Evolutionary conservation across 2,113 vertebrate genomes (phyloP).

Genomic region (Callocephalon fimbriatum): DNA sequence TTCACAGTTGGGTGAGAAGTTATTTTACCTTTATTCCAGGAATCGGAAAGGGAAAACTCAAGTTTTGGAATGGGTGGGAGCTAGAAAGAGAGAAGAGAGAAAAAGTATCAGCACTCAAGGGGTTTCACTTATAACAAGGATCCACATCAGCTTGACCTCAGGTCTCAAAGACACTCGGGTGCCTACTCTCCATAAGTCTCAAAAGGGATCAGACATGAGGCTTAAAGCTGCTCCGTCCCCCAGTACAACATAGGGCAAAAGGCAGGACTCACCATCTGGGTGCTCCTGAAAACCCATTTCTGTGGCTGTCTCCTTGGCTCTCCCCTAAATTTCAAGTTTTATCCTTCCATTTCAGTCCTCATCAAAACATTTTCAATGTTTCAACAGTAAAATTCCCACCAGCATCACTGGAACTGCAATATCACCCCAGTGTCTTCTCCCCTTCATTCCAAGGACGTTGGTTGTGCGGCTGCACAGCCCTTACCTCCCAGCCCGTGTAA

Average conservation of each 20-base stretch:
- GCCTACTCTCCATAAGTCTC: neutral
- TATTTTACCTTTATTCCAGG: slow-evolving; percentile 91
- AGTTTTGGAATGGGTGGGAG: slow-evolving; percentile 86
- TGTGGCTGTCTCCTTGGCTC: neutral
- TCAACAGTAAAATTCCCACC: neutral
- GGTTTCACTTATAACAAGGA: neutral
- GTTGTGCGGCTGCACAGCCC: neutral
- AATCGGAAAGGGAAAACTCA: slow-evolving; percentile 81
- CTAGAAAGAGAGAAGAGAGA: slow-evolving; percentile 66
- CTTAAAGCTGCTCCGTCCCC: neutral
- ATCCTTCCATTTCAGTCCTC: neutral
- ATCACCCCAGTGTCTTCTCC: neutral
- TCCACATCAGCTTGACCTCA: neutral
- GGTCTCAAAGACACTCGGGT: neutral
- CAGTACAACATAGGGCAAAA: neutral
- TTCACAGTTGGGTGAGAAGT: neutral
- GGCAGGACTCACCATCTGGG: neutral
- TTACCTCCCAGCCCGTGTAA: slow-evolving; percentile 89
- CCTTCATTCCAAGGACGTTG: neutral
- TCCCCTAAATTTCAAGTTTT: neutral
- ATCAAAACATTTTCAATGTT: neutral
- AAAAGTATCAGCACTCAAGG: neutral
- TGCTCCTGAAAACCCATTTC: neutral
- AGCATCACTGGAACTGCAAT: neutral
- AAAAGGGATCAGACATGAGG: neutral